Percentiles rank a stretch among this genome's conserved stretches.
Conservation (phyloP, 2,888 invertebrate species). For the Cataglyphis cursor region DNA sequence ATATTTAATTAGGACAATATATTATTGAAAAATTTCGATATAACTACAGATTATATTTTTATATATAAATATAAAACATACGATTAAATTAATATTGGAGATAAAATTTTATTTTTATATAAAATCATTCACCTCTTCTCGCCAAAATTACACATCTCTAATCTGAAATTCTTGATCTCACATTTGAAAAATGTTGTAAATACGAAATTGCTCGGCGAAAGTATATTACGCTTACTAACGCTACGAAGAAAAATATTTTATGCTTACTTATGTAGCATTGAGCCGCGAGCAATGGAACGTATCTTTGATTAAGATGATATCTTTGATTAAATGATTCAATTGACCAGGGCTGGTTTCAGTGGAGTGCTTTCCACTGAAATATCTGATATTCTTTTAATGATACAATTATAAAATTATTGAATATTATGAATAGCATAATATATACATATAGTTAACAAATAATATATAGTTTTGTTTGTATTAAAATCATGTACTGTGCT, state of each 20-base stretch:
- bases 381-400: not conserved
- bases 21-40: not conserved
- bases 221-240: not conserved
- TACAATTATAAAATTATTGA: not conserved
- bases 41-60: not conserved
- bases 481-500: not conserved
- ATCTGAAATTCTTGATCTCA: not conserved
- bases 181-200: not conserved
- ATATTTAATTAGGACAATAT: not conserved
- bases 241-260: not conserved
- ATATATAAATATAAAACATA: not conserved
- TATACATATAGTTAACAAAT: not conserved
- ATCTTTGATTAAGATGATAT: not conserved
- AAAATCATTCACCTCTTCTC: not conserved
- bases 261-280: not conserved
- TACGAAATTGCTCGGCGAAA: not conserved
- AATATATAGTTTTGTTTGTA: not conserved
- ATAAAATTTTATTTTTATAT: not conserved
- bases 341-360: not conserved
- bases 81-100: not conserved
- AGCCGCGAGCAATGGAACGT: not conserved
- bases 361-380: not conserved
- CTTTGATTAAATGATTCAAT: slow-evolving; percentile 2
- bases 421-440: not conserved
- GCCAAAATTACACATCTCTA: not conserved